These are phyloP conservation scores for Heteromormyrus szaboi DNA, from an alignment of 2,797 vertebrate species.

Conservation along the genomic window DNA sequence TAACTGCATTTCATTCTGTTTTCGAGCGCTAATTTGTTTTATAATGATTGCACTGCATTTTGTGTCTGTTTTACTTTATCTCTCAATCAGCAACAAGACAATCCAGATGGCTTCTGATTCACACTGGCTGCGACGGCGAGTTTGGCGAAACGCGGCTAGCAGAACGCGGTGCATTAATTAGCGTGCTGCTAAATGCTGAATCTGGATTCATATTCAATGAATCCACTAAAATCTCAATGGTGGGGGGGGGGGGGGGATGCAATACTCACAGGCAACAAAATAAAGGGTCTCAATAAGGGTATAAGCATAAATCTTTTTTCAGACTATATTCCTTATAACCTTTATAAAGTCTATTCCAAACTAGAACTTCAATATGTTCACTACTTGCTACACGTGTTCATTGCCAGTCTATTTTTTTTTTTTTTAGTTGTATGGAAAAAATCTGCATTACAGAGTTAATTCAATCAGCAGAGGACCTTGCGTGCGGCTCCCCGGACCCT, in stretches of 20 bases:
- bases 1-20: neutral
- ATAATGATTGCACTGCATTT: neutral
- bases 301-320: neutral
- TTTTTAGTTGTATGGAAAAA: neutral
- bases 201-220: slow-evolving; percentile 1
- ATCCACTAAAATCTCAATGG: neutral
- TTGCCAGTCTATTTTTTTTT: neutral
- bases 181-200: neutral
- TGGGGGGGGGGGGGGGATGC: too few species aligned
- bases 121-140: neutral
- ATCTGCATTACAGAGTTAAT: neutral
- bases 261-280: neutral
- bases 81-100: neutral
- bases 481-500: neutral
- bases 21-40: neutral
- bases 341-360: neutral
- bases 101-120: slow-evolving; percentile 28
- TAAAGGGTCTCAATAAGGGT: neutral
- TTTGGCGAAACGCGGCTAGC: slow-evolving; percentile 1
- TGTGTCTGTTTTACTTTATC: neutral
- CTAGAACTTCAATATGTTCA: neutral
- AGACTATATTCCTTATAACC: neutral
- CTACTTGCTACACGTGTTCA: neutral
- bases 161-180: slow-evolving; percentile 6
- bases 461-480: neutral